Base-by-base conservation (phyloP, 2,797 vertebrate species). In the Chelon auratus region DNA sequence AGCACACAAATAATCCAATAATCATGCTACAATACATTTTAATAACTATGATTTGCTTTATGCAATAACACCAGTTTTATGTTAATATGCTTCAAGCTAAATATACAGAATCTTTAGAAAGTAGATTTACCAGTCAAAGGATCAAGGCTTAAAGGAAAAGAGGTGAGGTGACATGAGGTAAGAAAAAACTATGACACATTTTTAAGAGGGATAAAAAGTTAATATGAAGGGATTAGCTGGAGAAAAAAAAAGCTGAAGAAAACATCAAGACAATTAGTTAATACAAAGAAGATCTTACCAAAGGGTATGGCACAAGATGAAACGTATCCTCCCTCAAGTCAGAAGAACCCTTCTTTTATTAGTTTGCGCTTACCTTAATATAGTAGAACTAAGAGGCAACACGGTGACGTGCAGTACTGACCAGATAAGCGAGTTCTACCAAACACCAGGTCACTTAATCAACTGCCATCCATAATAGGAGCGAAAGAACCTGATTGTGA, bases 401-500 rank as follows among this genome's bases (percentile, higher is more conserved):
- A n/a, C 9, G 2, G 72, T 85, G 86, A 85, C 71, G 70, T 33
- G 22, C 58, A 26, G 10, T 9, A 17, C 55, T 58, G 72, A 90
- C 87, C 72, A 66, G 89, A 91, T 88, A 64, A 83, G 84, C 85
- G 3, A 84, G 77, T 87, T 88, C 59, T 67, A 68, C 75, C 53
- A 68, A 83, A 75, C 37, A 39, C 60, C 69, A 77, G 60, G 65
- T 60, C 20, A 65, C 51, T 59, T 54, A 69, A 58, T 84, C 63
- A 68, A 59, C 66, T 53, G 65, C 69, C 36, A 53, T 75, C 84
- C 81, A 83, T 69, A 67, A 81, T 61, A 84, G 67, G 30, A 72
- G 75, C 70, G 77, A 83, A 78, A 79, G 54, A 63, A 60, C 14
- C 81, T 75, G 51, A 72, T 63, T 75, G 67, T 30, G 48, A 63